Evolutionary conservation across 2,888 invertebrate genomes (phyloP), one percentile per base, ranked within the genome.

Genomic region (Rhaphigaster nebulosa): DNA sequence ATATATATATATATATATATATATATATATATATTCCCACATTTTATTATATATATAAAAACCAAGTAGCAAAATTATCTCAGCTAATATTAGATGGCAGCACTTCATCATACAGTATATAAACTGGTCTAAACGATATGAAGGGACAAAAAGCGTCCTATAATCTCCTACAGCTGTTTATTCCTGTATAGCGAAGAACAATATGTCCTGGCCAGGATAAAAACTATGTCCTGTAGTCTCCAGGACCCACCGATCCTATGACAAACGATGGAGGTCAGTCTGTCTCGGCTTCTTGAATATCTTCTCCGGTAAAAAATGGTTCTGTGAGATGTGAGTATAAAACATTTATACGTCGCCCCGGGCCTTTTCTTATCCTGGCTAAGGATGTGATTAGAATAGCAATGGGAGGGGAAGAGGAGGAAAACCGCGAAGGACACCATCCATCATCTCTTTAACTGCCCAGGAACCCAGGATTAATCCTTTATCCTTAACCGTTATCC

Each of bases 321-420:
- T 6, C 29, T 76, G 70, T 38, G 70, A 38, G 70, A 23, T 38
- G 70, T 23, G 70, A 38, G 70, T 76, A 76, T 76, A 76, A 76
- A 76, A 76, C 70, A 76, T 76, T 76, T 76, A 76, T 76, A 76
- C 70, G 34, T 76, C 70, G 70, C 70, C 38, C 23, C 1, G 38
- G 38, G 70, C 18, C 34, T 76, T 38, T 76, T 76, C 70, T 76
- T 76, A 76, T 76, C 70, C 70, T 76, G 34, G 38, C 34, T 34
- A 76, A 38, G 70, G 70, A 38, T 76, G 38, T 38, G 34, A 76
- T 76, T 76, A 38, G 70, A 76, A 76, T 76, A 76, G 70, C 34
- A 76, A 76, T 76, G 18, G 38, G 70, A 65, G 12, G 29, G 18
- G 20, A 76, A 76, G 38, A 10, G 38, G 70, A 65, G 12, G 29